Percentiles rank a stretch among this genome's conserved stretches.
Conservation (phyloP, 1,140 invertebrate genomes). For the Hypsibius dujardini region DNA sequence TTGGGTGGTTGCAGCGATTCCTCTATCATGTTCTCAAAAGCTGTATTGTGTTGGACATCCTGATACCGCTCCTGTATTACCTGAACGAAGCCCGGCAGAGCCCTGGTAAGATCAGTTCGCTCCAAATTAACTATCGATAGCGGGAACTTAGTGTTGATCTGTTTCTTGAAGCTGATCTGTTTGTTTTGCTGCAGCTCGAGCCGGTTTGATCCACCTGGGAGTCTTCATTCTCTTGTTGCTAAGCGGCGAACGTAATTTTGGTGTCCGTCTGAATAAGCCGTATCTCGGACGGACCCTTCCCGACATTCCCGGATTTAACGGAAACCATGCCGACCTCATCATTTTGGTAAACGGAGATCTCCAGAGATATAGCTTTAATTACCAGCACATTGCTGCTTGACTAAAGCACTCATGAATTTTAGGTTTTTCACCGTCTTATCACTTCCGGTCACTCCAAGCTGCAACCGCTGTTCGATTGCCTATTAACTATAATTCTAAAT, state of each 20-base stretch:
- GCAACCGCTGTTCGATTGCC: conserved; percentile 91
- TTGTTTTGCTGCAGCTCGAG: conserved; percentile 50
- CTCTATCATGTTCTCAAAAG: conserved; percentile 97
- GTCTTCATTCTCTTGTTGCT: conserved; percentile 94
- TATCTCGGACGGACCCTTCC: conserved; percentile 90
- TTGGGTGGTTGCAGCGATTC: conserved; percentile 89
- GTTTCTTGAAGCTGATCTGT: conserved; percentile 18
- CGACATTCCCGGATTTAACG: conserved; percentile 96
- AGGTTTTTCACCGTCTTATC: conserved; percentile 93
- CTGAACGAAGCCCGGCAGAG: conserved; percentile 76
- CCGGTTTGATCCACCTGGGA: conserved; percentile 96
- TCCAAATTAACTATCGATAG: conserved; percentile 46
- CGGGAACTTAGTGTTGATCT: not conserved
- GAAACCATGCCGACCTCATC: conserved; percentile 92
- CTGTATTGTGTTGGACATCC: conserved; percentile 85
- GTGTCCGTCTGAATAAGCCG: conserved; percentile 93
- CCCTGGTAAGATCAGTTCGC: conserved; percentile 59
- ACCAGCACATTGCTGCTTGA: not conserved
- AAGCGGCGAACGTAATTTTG: conserved; percentile 96
- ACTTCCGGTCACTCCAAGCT: conserved; percentile 95
- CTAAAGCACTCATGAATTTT: too few relatives aligned
- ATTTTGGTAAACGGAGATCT: conserved; percentile 54
- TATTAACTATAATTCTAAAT: conserved; percentile 93
- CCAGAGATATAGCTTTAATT: conserved; percentile 17
- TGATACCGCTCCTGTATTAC: conserved; percentile 93